Percentiles rank a stretch among this genome's conserved stretches.
phyloP scores from a whole-genome alignment of 2,797 vertebrate genomes.

The Prunella strophiata region DNA sequence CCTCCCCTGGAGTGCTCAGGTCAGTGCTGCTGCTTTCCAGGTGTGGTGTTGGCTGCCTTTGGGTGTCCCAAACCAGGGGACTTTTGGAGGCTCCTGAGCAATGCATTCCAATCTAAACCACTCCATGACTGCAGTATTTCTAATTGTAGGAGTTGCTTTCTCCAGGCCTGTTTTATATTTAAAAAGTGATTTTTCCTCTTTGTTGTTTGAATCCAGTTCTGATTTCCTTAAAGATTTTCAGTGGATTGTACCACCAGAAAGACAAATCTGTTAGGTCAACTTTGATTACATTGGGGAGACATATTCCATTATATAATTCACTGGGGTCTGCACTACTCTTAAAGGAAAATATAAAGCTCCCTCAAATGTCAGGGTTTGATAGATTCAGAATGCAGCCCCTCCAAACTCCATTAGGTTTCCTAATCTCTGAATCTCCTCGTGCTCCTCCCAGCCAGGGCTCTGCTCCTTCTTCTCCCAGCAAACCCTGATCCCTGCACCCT shows the following conservation, averaged over 20 bases:
- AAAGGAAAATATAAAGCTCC: constrained; percentile 20
- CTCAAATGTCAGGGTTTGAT: constrained; percentile 30
- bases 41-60: not conserved
- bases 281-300: constrained; percentile 17
- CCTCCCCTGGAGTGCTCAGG: rapidly evolving
- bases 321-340: not conserved
- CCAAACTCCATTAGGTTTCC: constrained; percentile 12
- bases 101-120: rapidly evolving
- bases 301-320: constrained; percentile 6
- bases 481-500: not conserved
- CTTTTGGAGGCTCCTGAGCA: rapidly evolving
- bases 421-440: not conserved
- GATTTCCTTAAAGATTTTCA: constrained; percentile 38
- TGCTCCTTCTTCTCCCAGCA: not conserved
- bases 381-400: not conserved
- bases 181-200: not conserved
- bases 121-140: rapidly evolving
- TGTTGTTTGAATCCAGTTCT: not conserved
- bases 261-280: constrained; percentile 43
- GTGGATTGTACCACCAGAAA: not conserved
- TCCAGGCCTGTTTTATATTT: not conserved
- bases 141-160: not conserved
- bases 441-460: not conserved
- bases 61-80: not conserved
- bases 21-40: not conserved